Evolutionary conservation across 2,113 vertebrate genomes (phyloP).

Genomic region (Gobius niger): DNA sequence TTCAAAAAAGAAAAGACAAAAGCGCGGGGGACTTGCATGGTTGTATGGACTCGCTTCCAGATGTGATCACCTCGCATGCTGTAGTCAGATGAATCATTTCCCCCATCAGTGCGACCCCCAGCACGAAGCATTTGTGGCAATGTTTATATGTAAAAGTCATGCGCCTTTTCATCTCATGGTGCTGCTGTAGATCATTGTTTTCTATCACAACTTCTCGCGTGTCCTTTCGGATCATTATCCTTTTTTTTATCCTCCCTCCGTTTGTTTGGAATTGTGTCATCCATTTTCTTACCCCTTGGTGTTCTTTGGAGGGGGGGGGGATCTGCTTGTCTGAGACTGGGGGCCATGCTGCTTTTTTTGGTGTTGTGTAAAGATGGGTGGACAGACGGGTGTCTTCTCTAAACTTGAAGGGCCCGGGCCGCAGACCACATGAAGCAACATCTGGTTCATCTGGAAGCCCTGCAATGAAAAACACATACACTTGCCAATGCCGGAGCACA

Average conservation of each 20-base stretch:
- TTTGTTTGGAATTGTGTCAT: constrained; percentile 16
- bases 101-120: constrained; percentile 36
- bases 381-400: constrained; percentile 26
- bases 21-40: constrained; percentile 8
- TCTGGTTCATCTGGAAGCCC: constrained; percentile 41
- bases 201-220: constrained; percentile 15
- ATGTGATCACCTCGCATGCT: constrained; percentile 49
- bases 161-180: constrained; percentile 40
- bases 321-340: constrained; percentile 3
- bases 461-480: constrained; percentile 14
- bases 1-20: constrained; percentile 9
- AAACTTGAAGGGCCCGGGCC: constrained; percentile 23
- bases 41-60: constrained; percentile 42
- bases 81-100: constrained; percentile 53
- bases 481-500: constrained; percentile 12
- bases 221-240: constrained; percentile 9
- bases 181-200: constrained; percentile 17
- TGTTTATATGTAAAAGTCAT: constrained; percentile 29
- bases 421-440: constrained; percentile 52
- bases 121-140: constrained; percentile 4
- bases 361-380: constrained; percentile 24
- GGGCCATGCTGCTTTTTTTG: constrained; percentile 1
- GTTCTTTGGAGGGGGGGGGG: not conserved
- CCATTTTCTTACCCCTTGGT: constrained; percentile 7
- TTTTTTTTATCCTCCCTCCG: not conserved